These are phyloP conservation scores for Coreius guichenoti DNA, from an alignment of 2,797 vertebrate genomes.

Conservation along the genomic window DNA sequence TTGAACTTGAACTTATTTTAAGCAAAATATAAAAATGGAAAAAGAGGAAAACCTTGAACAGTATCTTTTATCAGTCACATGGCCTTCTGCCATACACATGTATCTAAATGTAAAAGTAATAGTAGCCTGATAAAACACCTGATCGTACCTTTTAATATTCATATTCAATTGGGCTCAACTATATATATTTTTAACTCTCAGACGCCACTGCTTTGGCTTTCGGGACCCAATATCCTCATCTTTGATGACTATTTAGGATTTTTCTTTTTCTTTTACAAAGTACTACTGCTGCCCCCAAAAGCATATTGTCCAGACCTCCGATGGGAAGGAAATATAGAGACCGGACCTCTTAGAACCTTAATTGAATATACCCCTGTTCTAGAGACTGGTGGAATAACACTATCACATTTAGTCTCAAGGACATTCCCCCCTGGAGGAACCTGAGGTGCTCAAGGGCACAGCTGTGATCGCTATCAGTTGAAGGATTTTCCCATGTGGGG, in stretches of 20 bases:
- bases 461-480: background rate
- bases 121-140: too few species aligned
- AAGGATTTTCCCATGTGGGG: background rate
- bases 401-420: background rate
- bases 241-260: background rate
- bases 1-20: too few species aligned
- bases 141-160: too few species aligned
- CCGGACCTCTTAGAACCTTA: background rate
- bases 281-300: background rate
- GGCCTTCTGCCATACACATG: too few species aligned
- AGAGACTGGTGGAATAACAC: background rate
- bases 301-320: background rate
- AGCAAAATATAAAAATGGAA: too few species aligned
- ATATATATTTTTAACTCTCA: background rate
- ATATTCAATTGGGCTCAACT: too few species aligned
- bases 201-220: background rate
- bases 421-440: background rate
- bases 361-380: background rate
- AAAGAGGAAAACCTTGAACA: too few species aligned
- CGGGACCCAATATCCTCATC: background rate
- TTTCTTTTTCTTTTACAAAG: too few species aligned
- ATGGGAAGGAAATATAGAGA: background rate
- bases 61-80: too few species aligned
- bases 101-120: too few species aligned
- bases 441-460: conserved; percentile 1